Percentiles rank a stretch among this genome's conserved stretches.
Evolutionary conservation across 2,888 invertebrate species (phyloP).

Genomic region (Protophormia terraenovae): DNA sequence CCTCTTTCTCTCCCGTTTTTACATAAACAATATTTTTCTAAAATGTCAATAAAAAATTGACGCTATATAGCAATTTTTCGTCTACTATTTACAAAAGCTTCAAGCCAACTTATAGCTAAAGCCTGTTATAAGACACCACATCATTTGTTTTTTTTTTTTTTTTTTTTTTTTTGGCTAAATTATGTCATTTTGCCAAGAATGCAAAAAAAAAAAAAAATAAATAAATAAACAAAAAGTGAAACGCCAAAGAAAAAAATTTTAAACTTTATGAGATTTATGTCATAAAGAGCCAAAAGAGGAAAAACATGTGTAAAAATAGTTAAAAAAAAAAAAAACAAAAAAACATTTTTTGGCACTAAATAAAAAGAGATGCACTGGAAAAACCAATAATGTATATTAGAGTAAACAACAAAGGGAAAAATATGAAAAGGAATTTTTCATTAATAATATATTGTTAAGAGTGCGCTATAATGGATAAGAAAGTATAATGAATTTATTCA

Average conservation of each 20-base stretch:
- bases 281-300: not conserved
- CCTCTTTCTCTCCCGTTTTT: not conserved
- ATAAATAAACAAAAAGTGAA: not conserved
- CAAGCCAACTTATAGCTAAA: not conserved
- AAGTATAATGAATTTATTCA: too few relatives aligned
- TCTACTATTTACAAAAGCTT: not conserved
- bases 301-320: not conserved
- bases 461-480: too few relatives aligned
- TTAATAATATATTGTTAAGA: too few relatives aligned
- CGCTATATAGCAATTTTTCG: not conserved
- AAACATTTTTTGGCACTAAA: constrained; percentile 12
- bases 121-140: not conserved
- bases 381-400: not conserved
- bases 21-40: not conserved
- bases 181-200: constrained; percentile 44
- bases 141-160: too few relatives aligned
- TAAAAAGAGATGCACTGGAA: not conserved
- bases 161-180: constrained; percentile 7
- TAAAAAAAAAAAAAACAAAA: not conserved
- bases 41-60: not conserved
- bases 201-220: not conserved
- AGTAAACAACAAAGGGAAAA: not conserved
- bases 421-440: too few relatives aligned
- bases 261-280: constrained; percentile 14
- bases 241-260: not conserved